Base-by-base conservation (phyloP, 2,888 invertebrate species). In the Anthophora plumipes region DNA sequence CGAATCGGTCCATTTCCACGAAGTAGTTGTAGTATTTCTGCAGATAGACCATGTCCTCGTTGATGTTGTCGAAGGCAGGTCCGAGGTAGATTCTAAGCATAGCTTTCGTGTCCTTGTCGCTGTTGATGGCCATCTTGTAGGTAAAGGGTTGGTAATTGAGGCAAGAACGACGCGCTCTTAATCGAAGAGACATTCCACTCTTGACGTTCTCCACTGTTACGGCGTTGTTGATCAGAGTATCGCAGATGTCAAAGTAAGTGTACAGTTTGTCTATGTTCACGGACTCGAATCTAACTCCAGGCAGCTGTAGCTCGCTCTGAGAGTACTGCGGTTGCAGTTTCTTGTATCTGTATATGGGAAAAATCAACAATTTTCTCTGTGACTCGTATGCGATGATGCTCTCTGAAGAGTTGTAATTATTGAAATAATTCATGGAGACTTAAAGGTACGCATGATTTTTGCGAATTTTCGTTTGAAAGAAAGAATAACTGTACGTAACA, bases 61-160 rank as follows among this genome's bases (percentile, higher is more conserved):
- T 94, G 41, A 95, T 95, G 60, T 94, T 94, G 88, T 96, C 95
- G 90, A 94, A 95, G 91, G 96, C 96, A 17, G 97, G 97, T 88
- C 96, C 96, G 68, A 97, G 89, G 94, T 96, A 97, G 71, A 96
- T 94, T 86, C 95, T 95, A 69, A 97, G 92, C 17, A 95, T 92
- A 57, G 94, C 94, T 89, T 95, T 95, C 80, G 94, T 95, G 39
- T 94, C 94, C 73, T 95, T 94, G 81, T 96, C 95, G 82, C 96
- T 95, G 85, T 94, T 94, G 31, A 97, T 93, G 74, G 95, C 94
- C 88, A 96, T 93, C 64, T 94, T 94, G 89, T 96, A 95, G 74
- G 94, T 94, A 94, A 96, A 97, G 4, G 95, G 94, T 84, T 96
- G 95, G 94, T 96, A 96, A 93, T 96, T 96, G 46, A 97, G 94